phyloP scores from a whole-genome alignment of 2,888 invertebrate species.

The Calliopum simillimum region DNA sequence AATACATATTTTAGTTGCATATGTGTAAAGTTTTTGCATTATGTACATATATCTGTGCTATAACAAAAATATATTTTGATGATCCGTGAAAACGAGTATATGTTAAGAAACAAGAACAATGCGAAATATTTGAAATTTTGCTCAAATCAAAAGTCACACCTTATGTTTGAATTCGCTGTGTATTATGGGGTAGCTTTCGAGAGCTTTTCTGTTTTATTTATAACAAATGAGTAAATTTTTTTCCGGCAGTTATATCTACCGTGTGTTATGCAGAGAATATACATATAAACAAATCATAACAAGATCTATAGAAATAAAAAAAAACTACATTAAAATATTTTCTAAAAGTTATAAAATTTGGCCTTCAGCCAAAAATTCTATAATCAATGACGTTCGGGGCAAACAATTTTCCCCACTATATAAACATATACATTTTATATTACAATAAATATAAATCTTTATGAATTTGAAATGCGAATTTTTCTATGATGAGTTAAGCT shows the following conservation, averaged over 20 bases:
- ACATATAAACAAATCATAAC: not conserved
- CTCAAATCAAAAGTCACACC: no score
- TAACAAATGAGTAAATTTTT: not conserved
- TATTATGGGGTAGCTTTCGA: not conserved
- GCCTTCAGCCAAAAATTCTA: constrained; percentile 31
- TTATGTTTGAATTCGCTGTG: no score
- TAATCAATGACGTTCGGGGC: constrained; percentile 31
- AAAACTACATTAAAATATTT: not conserved
- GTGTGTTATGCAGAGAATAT: not conserved
- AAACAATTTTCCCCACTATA: constrained; percentile 1
- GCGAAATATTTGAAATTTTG: no score
- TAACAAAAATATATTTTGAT: no score
- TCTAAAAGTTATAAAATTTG: constrained; percentile 20
- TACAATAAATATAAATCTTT: no score
- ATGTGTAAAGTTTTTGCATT: no score
- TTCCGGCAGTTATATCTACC: not conserved
- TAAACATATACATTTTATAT: not conserved
- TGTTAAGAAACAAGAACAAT: no score
- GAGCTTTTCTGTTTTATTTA: not conserved
- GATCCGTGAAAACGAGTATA: no score
- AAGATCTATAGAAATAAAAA: not conserved
- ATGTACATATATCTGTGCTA: no score
- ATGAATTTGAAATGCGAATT: no score
- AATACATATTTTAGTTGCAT: no score
- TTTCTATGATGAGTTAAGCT: no score